phyloP scores from a whole-genome alignment of 2,797 vertebrate genomes.

The Apogon hyalosoma region DNA sequence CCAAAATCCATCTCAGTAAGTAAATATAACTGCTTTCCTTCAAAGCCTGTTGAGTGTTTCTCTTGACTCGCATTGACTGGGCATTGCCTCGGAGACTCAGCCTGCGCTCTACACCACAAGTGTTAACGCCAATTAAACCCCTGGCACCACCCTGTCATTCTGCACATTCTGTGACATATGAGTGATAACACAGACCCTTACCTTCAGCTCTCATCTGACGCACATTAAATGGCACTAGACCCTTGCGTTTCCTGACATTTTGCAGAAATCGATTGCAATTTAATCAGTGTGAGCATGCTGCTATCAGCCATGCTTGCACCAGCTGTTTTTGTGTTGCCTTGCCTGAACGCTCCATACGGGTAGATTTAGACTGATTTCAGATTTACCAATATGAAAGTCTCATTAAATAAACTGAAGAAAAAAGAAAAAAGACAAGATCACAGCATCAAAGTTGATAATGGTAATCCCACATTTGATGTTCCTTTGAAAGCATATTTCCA shows the following conservation, averaged over 20 bases:
- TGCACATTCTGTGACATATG: constrained; percentile 75
- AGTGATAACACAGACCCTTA: constrained; percentile 79
- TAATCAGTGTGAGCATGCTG: constrained; percentile 77
- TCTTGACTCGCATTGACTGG: constrained; percentile 75
- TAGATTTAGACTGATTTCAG: constrained; percentile 42
- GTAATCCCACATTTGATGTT: constrained; percentile 71
- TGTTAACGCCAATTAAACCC: constrained; percentile 83
- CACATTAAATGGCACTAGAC: constrained; percentile 81
- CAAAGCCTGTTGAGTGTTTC: constrained; percentile 70
- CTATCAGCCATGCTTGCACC: constrained; percentile 71
- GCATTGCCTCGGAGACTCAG: constrained; percentile 70
- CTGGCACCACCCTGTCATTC: constrained; percentile 76
- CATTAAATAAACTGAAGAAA: constrained; percentile 49
- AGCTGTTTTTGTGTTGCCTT: constrained; percentile 69
- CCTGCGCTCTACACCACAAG: constrained; percentile 53
- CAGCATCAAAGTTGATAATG: constrained; percentile 63
- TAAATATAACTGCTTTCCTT: constrained; percentile 76
- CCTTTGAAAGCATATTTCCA: constrained; percentile 70
- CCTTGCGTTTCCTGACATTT: constrained; percentile 83
- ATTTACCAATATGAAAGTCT: constrained; percentile 51
- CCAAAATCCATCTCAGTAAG: constrained; percentile 63
- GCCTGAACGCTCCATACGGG: constrained; percentile 11
- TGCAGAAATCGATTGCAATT: constrained; percentile 82
- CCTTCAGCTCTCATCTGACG: constrained; percentile 78
- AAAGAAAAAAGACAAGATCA: constrained; percentile 45